These are phyloP conservation scores for Melierax canorus DNA, from an alignment of 2,113 vertebrate species.

Conservation along the genomic window DNA sequence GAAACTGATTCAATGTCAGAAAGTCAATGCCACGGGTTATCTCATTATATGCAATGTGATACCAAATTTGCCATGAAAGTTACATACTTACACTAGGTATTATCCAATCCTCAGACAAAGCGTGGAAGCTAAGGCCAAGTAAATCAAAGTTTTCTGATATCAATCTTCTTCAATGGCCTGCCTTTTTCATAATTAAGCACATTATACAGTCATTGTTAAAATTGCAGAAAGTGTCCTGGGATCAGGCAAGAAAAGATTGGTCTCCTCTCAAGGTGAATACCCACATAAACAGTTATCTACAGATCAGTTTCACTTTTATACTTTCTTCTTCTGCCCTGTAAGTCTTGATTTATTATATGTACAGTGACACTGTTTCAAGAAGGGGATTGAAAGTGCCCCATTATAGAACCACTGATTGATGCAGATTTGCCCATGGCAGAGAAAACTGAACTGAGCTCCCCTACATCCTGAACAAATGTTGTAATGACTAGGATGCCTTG, in stretches of 20 bases:
- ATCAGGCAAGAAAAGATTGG: neutral
- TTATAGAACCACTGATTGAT: constrained; percentile 31
- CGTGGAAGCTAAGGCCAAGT: neutral
- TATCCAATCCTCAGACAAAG: neutral
- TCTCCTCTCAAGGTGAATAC: constrained; percentile 37
- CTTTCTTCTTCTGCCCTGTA: constrained; percentile 19
- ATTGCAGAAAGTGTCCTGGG: neutral
- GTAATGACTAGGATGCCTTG: neutral
- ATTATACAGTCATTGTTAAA: neutral
- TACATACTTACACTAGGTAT: neutral
- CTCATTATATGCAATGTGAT: neutral
- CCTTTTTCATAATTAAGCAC: neutral
- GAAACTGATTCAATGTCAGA: neutral
- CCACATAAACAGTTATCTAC: neutral
- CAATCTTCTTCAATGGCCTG: neutral
- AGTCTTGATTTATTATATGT: constrained; percentile 26
- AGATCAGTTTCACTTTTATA: neutral
- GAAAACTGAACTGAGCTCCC: neutral
- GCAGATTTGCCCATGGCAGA: neutral
- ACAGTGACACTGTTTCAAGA: neutral
- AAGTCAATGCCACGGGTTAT: neutral
- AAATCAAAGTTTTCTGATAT: neutral
- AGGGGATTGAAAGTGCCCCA: constrained; percentile 11
- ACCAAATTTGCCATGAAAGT: neutral
- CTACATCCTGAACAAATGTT: neutral